Base-by-base conservation (phyloP, 1,140 invertebrate species). In the Drosophila pseudoananassae region DNA sequence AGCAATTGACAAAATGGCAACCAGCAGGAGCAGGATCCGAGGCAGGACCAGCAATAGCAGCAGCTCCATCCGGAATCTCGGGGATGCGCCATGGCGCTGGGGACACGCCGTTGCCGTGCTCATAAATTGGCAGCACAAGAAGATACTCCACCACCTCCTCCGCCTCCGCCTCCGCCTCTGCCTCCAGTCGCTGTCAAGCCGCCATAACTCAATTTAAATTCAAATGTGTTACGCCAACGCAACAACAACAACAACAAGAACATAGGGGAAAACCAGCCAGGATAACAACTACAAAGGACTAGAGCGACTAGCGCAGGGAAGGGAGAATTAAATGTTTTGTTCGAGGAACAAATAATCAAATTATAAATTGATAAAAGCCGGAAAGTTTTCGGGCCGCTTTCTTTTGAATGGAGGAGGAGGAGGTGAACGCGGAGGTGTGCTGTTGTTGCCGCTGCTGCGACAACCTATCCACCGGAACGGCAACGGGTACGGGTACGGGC, bases 1-100 rank as follows among this genome's bases (percentile, higher is more conserved):
- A 88, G 84, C 83, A 88, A 88, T 88, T 88, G 83, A 83, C 83
- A 88, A 89, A 88, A 88, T 81, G 82, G 82, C 82, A 85, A 78
- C 69, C 70, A 50, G 51, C 36, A 51, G 20, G 17, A 46, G 46
- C 54, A 51, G 76, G 43, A 63, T 64, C 10, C 40, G 55, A 10
- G 31, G 15, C 40, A 45, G 40, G 38, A 40, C 38, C 12, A 14
- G 20, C 43, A 12, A 17, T 17, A 38, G 51, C 12, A 20, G 6
- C 15, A 4, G 17, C 56, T 36, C 20, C 46, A 29, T n/a, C 25
- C 54, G 27, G 27, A 29, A 63, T 51, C 58, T 49, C 17, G 17
- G 58, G 25, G 17, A 40, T 10, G 68, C 68, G 36, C 53, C 73
- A 14, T 79, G 76, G 76, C 76, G 76, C 40, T 83, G 75, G 75